Base-by-base conservation (phyloP, 2,888 invertebrate genomes). In the Branchipolynoe longqiensis region DNA sequence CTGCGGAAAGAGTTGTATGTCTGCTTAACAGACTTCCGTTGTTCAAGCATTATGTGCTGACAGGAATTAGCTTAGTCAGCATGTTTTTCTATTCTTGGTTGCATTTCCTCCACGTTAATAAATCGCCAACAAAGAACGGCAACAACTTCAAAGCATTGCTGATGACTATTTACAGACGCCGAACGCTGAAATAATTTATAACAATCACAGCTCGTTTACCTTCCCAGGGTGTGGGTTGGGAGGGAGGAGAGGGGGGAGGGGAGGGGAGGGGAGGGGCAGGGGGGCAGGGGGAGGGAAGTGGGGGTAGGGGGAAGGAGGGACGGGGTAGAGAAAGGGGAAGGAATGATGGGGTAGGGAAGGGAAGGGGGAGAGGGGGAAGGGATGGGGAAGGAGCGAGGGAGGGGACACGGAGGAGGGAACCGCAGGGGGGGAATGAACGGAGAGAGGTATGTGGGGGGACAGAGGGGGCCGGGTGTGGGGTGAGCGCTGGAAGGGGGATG, bases 81-180 rank as follows among this genome's bases (percentile, higher is more conserved):
- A n/a, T n/a, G n/a, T n/a, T n/a, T n/a, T n/a, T n/a, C n/a, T n/a
- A n/a, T n/a, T n/a, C n/a, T n/a, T n/a, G n/a, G n/a, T n/a, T n/a
- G n/a, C n/a, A n/a, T n/a, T n/a, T n/a, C n/a, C n/a, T n/a, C n/a
- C n/a, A n/a, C n/a, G n/a, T n/a, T n/a, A n/a, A n/a, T n/a, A n/a
- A n/a, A n/a, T n/a, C n/a, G n/a, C n/a, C n/a, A n/a, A n/a, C n/a
- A n/a, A n/a, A n/a, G n/a, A n/a, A n/a, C 69, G 6, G 33, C 36
- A 0, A 62, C 22, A 38, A 69, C 69, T 36, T 36, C 69, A 69
- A 69, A 69, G 69, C 8, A 3, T 14, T 14, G 6, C 69, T 69
- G 69, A 69, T 69, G 69, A 69, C 69, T 69, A 69, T 69, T 69
- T 33, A 69, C 69, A 69, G n/a, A 69, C 12, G 14, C 69, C 18